Base-by-base conservation (phyloP, 2,113 vertebrate species). In the Neodon shergylaensis region DNA sequence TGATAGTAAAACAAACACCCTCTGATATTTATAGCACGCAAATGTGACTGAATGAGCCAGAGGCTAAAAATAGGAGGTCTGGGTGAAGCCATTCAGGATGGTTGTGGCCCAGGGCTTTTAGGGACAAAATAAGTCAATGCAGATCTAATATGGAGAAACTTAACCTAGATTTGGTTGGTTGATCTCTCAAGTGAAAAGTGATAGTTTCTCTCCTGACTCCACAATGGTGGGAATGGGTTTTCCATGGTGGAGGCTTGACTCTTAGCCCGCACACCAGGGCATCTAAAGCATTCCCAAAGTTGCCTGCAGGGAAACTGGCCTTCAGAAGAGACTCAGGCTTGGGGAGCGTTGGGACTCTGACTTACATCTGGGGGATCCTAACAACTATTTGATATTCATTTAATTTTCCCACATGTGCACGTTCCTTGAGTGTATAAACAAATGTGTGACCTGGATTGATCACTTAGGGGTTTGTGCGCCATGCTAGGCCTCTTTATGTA, bases 21-120 rank as follows among this genome's bases (percentile, higher is more conserved):
- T 95, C 95, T 97, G 87, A 88, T 98, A 98, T 98, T 98, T 98
- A 98, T 98, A 98, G 98, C 77, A 96, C 97, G 94, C 58, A 97
- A 98, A 92, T 95, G 79, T 90, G 96, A 92, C 96, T 97, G 98
- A 97, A 97, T 93, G 95, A 84, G 54, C 94, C 97, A 96, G 36
- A 58, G 95, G 52, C 95, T 98, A 98, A 98, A 97, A 97, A 96
- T 95, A 98, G 96, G 89, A 97, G 84, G 66, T 83, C 81, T 98
- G 91, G 89, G 36, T 93, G 93, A 90, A 92, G 97, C 84, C 95
- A 97, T 96, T 96, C 95, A 94, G 86, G 58, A 94, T 91, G 96
- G 98, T 47, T 54, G 94, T 90, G 96, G 66, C 94, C 78, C 94
- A 92, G 11, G 63, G 78, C 89, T 84, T 94, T 97, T 92, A 95